phyloP scores from a whole-genome alignment of 2,113 vertebrate species.

The Istiophorus platypterus region DNA sequence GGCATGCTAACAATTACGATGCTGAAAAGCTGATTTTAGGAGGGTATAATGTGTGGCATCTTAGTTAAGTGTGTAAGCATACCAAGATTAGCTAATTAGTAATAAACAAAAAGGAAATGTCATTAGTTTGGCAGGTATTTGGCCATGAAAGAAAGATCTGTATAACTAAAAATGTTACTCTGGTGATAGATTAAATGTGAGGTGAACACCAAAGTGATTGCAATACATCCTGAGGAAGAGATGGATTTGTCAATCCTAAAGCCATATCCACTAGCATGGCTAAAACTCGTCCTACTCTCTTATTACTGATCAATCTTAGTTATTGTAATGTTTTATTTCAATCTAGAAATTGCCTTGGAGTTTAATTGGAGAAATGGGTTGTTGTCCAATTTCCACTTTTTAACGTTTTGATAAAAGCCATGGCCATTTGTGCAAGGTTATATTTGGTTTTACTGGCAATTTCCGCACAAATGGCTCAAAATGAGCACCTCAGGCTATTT shows the following conservation, averaged over 20 bases:
- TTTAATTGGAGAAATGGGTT: slow-evolving; percentile 8
- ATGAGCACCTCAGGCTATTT: background rate
- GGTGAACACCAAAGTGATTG: background rate
- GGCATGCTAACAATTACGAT: background rate
- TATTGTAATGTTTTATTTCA: slow-evolving; percentile 14
- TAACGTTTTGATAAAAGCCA: slow-evolving; percentile 12
- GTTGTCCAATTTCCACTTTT: background rate
- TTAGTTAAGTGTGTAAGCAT: background rate
- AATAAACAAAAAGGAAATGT: background rate
- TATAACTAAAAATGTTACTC: background rate
- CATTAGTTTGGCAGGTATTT: slow-evolving; percentile 10
- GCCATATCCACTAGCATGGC: background rate
- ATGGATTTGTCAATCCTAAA: background rate
- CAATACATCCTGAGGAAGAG: background rate
- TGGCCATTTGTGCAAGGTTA: slow-evolving; percentile 4
- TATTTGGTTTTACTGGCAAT: background rate
- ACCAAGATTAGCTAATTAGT: background rate
- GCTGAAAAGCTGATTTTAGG: background rate
- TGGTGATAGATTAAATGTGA: background rate
- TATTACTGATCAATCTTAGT: background rate
- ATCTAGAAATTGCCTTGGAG: background rate
- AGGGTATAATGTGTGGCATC: background rate
- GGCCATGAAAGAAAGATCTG: slow-evolving; percentile 5
- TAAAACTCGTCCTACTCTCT: background rate
- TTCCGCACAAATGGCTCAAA: background rate